These are phyloP conservation scores for Toxotes lorentzi DNA, from an alignment of 2,797 vertebrate species.

Conservation along the genomic window DNA sequence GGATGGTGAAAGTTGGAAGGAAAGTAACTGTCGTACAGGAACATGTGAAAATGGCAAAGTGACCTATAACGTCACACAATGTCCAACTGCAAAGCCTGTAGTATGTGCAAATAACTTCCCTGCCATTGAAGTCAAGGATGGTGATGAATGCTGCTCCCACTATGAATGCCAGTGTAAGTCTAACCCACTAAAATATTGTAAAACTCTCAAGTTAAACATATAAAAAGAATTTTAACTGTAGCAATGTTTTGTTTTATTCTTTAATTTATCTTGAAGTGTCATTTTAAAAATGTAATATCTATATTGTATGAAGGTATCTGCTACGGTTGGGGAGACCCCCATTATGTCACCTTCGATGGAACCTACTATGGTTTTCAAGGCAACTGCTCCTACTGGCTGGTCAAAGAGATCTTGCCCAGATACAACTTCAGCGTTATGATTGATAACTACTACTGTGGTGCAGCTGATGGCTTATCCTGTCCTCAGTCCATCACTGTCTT, in stretches of 20 bases:
- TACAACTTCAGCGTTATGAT: conserved; percentile 87
- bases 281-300: conserved; percentile 4
- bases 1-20: conserved; percentile 85
- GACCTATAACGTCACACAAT: conserved; percentile 45
- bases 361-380: conserved; percentile 91
- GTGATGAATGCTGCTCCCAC: conserved; percentile 85
- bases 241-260: background rate
- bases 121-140: conserved; percentile 77
- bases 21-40: conserved; percentile 80
- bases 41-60: conserved; percentile 82
- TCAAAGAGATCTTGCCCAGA: conserved; percentile 86
- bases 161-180: conserved; percentile 86
- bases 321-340: conserved; percentile 90
- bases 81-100: conserved; percentile 70
- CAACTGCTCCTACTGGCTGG: conserved; percentile 90
- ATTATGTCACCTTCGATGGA: conserved; percentile 93
- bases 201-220: background rate
- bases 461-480: conserved; percentile 66
- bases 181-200: background rate
- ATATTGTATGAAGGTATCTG: conserved; percentile 85
- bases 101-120: conserved; percentile 87
- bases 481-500: conserved; percentile 85
- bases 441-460: conserved; percentile 86
- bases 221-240: background rate
- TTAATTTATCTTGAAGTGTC: background rate